phyloP scores from a whole-genome alignment of 2,888 invertebrate genomes.

The Macrosoma leucophasiata region DNA sequence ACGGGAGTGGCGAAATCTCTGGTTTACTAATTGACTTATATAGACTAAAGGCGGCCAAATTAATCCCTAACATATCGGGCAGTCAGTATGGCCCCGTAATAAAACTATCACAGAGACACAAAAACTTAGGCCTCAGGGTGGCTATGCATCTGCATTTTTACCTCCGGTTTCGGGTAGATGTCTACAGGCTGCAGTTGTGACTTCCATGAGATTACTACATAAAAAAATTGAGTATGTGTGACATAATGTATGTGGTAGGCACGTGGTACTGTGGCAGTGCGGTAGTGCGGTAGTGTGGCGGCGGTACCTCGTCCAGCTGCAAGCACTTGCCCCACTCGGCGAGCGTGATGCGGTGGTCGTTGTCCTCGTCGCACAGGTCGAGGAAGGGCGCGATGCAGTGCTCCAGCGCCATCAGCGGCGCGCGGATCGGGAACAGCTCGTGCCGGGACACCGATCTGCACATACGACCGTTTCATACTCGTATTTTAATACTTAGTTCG shows the following conservation, averaged over 20 bases:
- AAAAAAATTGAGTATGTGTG: neutral
- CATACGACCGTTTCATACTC: neutral
- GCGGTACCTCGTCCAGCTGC: constrained; percentile 85
- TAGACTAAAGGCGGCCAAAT: too few species aligned
- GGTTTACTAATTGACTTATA: too few species aligned
- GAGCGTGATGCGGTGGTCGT: constrained; percentile 93
- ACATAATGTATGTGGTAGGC: neutral
- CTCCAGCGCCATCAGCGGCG: constrained; percentile 95
- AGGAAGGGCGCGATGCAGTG: constrained; percentile 98
- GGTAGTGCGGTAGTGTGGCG: neutral
- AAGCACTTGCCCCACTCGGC: constrained; percentile 94
- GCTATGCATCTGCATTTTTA: too few species aligned
- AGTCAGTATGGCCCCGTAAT: too few species aligned
- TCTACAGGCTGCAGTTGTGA: too few species aligned
- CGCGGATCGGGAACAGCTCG: constrained; percentile 96
- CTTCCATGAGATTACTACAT: too few species aligned
- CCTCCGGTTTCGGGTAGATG: too few species aligned
- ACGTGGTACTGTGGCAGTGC: neutral
- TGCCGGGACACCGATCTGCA: constrained; percentile 86
- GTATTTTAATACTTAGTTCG: too few species aligned
- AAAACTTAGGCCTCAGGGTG: too few species aligned
- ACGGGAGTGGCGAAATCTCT: too few species aligned
- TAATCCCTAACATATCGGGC: too few species aligned
- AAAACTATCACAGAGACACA: too few species aligned
- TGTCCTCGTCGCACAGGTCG: constrained; percentile 90